These are phyloP conservation scores for Gobionotothen gibberifrons DNA, from an alignment of 2,797 vertebrate species.

Conservation along the genomic window DNA sequence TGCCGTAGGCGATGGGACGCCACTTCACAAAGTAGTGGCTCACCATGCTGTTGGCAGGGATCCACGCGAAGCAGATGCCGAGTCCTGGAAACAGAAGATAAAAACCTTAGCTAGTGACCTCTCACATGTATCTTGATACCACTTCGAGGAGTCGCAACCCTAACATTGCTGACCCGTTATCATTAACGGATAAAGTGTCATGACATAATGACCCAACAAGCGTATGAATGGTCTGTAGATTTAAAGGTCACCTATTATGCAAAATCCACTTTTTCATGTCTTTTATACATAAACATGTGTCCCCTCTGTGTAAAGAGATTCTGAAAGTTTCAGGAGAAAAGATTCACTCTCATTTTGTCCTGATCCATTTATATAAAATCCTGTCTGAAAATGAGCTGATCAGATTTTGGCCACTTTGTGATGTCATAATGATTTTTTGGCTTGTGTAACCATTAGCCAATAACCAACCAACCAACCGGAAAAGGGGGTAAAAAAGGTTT, in stretches of 20 bases:
- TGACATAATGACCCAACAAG: not conserved
- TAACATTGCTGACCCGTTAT: not conserved
- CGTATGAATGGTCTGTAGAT: not conserved
- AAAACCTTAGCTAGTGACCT: not conserved
- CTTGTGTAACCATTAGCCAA: too few species aligned
- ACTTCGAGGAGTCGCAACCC: not conserved
- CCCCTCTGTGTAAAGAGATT: too few species aligned
- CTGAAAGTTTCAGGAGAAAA: too few species aligned
- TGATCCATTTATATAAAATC: too few species aligned
- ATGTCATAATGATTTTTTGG: too few species aligned
- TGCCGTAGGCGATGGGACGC: conserved; percentile 79
- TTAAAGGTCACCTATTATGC: not conserved
- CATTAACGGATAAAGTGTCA: not conserved
- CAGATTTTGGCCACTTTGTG: too few species aligned
- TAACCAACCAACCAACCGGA: too few species aligned
- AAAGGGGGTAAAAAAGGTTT: too few species aligned
- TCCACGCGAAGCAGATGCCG: conserved; percentile 76
- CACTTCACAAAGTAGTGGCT: conserved; percentile 79
- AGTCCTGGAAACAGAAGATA: conserved; percentile 56
- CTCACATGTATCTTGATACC: not conserved
- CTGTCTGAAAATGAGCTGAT: too few species aligned
- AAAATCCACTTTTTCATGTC: too few species aligned
- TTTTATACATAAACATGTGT: too few species aligned
- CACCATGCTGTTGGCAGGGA: conserved; percentile 80
- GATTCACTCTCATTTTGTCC: too few species aligned